phyloP scores from a whole-genome alignment of 2,113 vertebrate species.

The Lota lota region DNA sequence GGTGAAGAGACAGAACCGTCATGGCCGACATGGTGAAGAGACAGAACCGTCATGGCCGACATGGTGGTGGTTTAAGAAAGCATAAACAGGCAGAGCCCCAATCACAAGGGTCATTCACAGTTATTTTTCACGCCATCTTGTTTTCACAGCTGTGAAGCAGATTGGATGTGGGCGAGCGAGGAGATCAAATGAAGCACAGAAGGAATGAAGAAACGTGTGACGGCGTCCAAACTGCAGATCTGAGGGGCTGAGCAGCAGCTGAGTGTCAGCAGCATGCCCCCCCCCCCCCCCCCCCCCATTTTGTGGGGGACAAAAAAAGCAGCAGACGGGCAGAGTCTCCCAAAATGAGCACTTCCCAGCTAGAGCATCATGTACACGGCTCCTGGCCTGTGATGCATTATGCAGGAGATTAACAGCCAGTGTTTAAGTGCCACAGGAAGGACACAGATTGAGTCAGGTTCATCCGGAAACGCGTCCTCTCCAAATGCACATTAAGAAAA shows the following conservation, averaged over 20 bases:
- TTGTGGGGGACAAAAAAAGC: too few species aligned
- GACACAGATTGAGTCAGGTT: too few species aligned
- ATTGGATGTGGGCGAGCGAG: too few species aligned
- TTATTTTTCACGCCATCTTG: too few species aligned
- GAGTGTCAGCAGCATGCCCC: background rate
- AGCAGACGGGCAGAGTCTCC: background rate
- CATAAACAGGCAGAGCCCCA: background rate
- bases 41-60: background rate
- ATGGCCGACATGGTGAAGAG: background rate
- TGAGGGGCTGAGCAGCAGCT: background rate
- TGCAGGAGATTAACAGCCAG: constrained; percentile 20
- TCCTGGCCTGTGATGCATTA: constrained; percentile 17
- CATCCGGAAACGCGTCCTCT: too few species aligned
- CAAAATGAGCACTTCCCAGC: constrained; percentile 9
- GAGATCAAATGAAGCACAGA: too few species aligned
- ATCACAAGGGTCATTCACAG: background rate
- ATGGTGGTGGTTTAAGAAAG: background rate
- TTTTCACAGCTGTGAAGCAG: too few species aligned
- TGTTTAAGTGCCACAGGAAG: background rate
- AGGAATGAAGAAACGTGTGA: too few species aligned
- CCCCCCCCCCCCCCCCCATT: too few species aligned
- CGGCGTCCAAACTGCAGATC: background rate
- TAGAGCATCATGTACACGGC: background rate
- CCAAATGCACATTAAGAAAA: too few species aligned
- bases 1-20: background rate